phyloP scores from a whole-genome alignment of 2,113 vertebrate genomes.

The Notiomystis cincta region DNA sequence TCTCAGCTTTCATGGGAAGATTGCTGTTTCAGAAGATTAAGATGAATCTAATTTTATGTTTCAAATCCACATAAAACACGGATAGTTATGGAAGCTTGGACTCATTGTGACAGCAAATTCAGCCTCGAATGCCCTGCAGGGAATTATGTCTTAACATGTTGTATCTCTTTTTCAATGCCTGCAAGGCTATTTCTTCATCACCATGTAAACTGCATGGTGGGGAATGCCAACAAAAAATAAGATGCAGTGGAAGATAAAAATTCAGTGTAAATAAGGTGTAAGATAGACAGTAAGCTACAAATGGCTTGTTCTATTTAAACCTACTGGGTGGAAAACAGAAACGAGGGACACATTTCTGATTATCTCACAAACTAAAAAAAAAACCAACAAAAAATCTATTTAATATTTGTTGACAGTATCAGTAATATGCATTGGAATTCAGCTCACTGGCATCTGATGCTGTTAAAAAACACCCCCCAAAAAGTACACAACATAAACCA shows the following conservation, averaged over 20 bases:
- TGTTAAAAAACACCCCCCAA: background rate
- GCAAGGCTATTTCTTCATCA: constrained; percentile 52
- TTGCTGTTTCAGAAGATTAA: constrained; percentile 66
- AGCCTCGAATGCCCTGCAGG: constrained; percentile 53
- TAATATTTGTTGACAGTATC: constrained; percentile 43
- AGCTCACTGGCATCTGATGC: background rate
- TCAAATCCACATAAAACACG: constrained; percentile 66
- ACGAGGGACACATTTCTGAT: constrained; percentile 18
- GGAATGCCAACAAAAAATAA: constrained; percentile 58
- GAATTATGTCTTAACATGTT: constrained; percentile 61
- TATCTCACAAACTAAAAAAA: background rate
- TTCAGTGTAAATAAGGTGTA: constrained; percentile 55
- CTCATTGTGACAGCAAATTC: constrained; percentile 47
- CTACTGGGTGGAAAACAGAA: constrained; percentile 43
- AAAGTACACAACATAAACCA: background rate
- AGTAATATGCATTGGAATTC: constrained; percentile 11
- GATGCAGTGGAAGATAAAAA: constrained; percentile 42
- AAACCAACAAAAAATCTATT: background rate
- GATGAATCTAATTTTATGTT: constrained; percentile 73
- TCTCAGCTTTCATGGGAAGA: constrained; percentile 62
- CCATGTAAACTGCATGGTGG: constrained; percentile 61
- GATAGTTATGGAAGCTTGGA: constrained; percentile 62
- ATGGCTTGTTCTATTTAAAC: constrained; percentile 57
- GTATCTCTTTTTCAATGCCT: constrained; percentile 46
- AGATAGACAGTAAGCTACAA: constrained; percentile 43